Base-by-base conservation (phyloP, 2,797 vertebrate genomes). In the Chaetodon trifasciatus region DNA sequence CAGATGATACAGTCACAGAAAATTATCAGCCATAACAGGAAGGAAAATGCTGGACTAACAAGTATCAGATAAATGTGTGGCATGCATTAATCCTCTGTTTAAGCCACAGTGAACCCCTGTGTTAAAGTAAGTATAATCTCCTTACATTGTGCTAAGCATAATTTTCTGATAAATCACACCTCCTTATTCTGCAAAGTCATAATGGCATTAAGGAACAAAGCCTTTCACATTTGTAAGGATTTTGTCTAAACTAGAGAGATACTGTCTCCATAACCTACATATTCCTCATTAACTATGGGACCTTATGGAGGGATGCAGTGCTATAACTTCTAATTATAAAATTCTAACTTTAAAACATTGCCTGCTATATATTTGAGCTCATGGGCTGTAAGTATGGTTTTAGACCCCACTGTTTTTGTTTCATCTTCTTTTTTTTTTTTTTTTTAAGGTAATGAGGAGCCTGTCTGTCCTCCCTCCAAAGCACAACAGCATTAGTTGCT, bases 11-110 rank as follows among this genome's bases (percentile, higher is more conserved):
- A 81, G 84, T 89, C 64, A 86, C 52, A 76, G 65, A 66, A 73
- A 86, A 89, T 42, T 50, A 55, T 24, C 72, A 55, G 47, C 62
- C 86, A 83, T 80, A 76, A 83, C 79, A 83, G 84, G 76, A 82
- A 71, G 66, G 70, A 81, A 87, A 85, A 74, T 55, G 49, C 32
- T 55, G 40, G 79, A 77, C 78, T 82, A 87, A 85, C 58, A 81
- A 79, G 56, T 84, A 74, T 84, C 73, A 88, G 81, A 90, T 78
- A 79, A 87, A 86, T 69, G 71, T 79, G 52, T 64, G 24, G 47
- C 74, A 78, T 86, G 47, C 74, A 78, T 86, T 89, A 93, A 91
- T 89, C 83, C 82, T 52, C 71, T 60, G 66, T 61, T 62, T 77
- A 77, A 86, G 24, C 57, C 74, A 79, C 78, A 76, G 57, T 78